Conservation (phyloP, 2,797 vertebrate genomes). For the Phoeniculus purpureus region DNA sequence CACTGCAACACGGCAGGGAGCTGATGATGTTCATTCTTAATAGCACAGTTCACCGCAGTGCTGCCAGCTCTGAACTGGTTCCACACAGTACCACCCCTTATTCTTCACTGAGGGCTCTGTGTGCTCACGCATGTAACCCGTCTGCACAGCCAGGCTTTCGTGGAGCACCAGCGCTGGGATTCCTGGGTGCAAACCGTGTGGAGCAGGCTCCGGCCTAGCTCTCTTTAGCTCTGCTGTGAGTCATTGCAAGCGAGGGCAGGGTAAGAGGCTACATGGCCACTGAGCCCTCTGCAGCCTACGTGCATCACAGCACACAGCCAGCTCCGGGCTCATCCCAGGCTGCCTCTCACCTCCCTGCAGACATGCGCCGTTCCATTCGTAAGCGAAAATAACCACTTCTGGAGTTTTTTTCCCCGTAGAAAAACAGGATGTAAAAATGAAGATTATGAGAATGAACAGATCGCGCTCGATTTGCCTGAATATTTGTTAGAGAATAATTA, state of each 20-base stretch:
- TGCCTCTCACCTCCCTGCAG: neutral
- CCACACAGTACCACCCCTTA: no score
- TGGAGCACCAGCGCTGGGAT: neutral
- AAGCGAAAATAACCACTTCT: neutral
- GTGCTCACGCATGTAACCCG: accelerated
- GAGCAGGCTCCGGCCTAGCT: neutral
- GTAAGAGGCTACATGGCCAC: neutral
- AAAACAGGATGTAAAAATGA: neutral
- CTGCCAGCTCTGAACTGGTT: neutral
- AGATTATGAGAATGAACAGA: neutral
- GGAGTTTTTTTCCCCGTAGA: neutral
- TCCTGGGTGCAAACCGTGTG: neutral
- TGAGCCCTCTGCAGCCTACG: constrained; percentile 30
- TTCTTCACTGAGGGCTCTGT: neutral
- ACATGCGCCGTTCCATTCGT: neutral
- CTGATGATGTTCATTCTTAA: neutral
- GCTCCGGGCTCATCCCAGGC: neutral
- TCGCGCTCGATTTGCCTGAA: neutral
- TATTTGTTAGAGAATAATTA: neutral
- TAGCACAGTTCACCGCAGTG: neutral
- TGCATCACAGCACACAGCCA: constrained; percentile 35
- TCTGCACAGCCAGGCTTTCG: accelerated
- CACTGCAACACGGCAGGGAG: neutral
- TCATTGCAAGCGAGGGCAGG: neutral
- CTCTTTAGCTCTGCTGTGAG: neutral